Base-by-base conservation (phyloP, 2,888 invertebrate genomes). In the Synergus itoensis region DNA sequence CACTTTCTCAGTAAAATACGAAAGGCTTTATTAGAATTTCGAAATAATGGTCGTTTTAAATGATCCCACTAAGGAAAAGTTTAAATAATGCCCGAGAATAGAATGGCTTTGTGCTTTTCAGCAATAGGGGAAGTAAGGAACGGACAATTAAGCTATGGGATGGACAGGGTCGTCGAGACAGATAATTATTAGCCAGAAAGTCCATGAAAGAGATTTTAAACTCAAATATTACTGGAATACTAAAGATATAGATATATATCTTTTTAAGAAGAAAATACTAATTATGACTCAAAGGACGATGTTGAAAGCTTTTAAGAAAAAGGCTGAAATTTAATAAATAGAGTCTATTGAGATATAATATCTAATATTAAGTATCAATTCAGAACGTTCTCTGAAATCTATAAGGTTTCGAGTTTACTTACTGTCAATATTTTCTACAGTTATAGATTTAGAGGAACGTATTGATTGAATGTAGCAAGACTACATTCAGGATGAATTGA, bases 131-230 rank as follows among this genome's bases (percentile, higher is more conserved):
- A 73, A 73, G 48, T 36, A 67, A 43, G 43, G n/a, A 73, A 53
- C 73, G 48, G 73, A 53, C 73, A 73, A 73, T 73, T 73, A 73
- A 36, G 48, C 48, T 36, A 53, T n/a, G 36, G 48, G 28, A 48
- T 16, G 53, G 36, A 21, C 69, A 53, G 36, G 48, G 53, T 73
- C 69, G 36, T 53, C 69, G 48, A 73, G 69, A 73, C 53, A 73
- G 69, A 28, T 48, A 73, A 73, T 73, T 73, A 73, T 73, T 73
- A 73, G 53, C 36, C 28, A 73, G 69, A 73, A 73, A 28, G 36
- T n/a, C 36, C 36, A 48, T 36, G 48, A 45, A 73, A 73, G 69
- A 73, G 69, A 73, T 3, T 73, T 73, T 48, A 73, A 48, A 53
- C 53, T 73, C 16, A 36, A 48, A 53, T 60, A 21, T n/a, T 21